Percentiles rank a stretch among this genome's conserved stretches.
phyloP scores from a whole-genome alignment of 23 tunicate species.

The Trididemnum nubilum region DNA sequence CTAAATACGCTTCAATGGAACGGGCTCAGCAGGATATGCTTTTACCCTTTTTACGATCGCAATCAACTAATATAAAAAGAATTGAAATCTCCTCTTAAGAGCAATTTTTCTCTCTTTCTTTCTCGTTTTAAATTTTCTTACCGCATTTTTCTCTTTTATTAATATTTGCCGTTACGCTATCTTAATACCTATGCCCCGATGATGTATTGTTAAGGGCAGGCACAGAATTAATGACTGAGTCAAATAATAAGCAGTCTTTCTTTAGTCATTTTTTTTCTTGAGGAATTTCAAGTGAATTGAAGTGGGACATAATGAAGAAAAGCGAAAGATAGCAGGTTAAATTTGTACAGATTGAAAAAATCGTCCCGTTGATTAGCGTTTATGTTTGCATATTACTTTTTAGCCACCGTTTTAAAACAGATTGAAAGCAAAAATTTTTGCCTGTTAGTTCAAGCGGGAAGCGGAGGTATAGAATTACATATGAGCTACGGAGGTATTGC shows the following conservation, averaged over 20 bases:
- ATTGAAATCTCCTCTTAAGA: not conserved
- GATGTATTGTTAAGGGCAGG: slow-evolving; percentile 29
- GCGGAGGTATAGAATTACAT: too few relatives aligned
- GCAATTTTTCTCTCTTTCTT: slow-evolving; percentile 8
- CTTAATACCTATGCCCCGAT: slow-evolving; percentile 18
- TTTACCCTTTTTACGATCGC: slow-evolving; percentile 23
- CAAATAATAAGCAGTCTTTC: slow-evolving; percentile 31
- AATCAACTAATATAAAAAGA: slow-evolving; percentile 19
- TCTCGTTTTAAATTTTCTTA: not conserved
- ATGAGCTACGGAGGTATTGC: too few relatives aligned
- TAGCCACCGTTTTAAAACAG: too few relatives aligned
- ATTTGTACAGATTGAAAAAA: too few relatives aligned
- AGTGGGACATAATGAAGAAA: not conserved
- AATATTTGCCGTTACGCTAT: slow-evolving; percentile 15
- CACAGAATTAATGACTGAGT: slow-evolving; percentile 32
- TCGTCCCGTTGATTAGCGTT: too few relatives aligned
- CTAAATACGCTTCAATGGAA: too few relatives aligned
- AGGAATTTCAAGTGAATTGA: slow-evolving; percentile 14
- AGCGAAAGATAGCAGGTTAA: too few relatives aligned
- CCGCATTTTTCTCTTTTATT: not conserved
- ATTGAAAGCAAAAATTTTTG: too few relatives aligned
- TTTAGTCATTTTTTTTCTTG: not conserved
- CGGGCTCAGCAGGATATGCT: too few relatives aligned
- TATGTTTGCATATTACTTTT: too few relatives aligned
- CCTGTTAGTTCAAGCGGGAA: too few relatives aligned